Conservation (phyloP, 2,113 vertebrate genomes). For the Odocoileus hemionus region DNA sequence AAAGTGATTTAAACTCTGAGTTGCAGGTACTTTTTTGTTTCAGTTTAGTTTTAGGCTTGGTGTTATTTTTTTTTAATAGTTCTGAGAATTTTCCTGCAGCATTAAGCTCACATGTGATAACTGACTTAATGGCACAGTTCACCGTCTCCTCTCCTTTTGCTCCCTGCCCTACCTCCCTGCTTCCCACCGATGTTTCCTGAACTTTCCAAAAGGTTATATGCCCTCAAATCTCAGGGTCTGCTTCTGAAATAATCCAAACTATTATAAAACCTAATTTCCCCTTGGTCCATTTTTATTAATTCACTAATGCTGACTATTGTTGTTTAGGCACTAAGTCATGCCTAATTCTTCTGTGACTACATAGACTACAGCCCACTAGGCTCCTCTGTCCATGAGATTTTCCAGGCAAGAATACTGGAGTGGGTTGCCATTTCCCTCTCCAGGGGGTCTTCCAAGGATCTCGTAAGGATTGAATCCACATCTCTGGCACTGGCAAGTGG, state of each 20-base stretch:
- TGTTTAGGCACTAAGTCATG: neutral
- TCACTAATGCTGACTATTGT: neutral
- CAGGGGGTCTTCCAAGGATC: neutral
- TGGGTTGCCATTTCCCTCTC: neutral
- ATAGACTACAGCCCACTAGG: neutral
- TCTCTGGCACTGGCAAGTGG: neutral
- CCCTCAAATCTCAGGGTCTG: neutral
- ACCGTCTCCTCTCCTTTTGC: neutral
- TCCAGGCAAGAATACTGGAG: neutral
- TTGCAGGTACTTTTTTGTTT: neutral
- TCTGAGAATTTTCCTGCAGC: neutral
- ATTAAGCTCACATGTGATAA: accelerated
- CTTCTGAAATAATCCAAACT: neutral
- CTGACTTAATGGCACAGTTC: neutral
- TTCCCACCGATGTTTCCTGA: neutral
- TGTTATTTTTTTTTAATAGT: neutral
- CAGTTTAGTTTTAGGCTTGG: neutral
- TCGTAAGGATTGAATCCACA: neutral
- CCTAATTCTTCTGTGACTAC: neutral
- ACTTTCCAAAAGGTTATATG: neutral
- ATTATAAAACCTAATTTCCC: neutral
- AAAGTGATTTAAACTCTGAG: neutral
- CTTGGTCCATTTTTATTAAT: neutral
- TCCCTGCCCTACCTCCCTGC: neutral
- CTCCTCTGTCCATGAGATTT: neutral